A percentile compares a stretch with the other conserved stretches of the same genome.
Conservation (phyloP, 2,113 vertebrate genomes). For the Nyctibius bracteatus region DNA sequence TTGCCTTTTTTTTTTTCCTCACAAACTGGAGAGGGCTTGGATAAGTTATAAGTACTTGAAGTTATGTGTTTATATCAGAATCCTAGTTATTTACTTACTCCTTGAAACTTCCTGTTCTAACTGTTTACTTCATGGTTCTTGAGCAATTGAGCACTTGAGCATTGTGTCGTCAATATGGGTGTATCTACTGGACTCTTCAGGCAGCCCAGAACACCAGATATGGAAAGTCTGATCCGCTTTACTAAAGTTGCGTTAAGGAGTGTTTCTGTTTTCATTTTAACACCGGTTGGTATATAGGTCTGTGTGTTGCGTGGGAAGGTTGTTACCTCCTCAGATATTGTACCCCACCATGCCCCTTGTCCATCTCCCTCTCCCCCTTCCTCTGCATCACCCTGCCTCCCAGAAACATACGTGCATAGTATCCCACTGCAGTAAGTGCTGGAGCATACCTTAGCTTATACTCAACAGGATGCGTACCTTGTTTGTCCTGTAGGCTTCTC, state of each 20-base stretch:
- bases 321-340: neutral
- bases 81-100: neutral
- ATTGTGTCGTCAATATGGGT: neutral
- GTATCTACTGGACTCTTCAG: neutral
- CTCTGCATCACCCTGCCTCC: neutral
- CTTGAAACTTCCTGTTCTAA: neutral
- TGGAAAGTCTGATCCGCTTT: neutral
- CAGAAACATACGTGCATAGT: neutral
- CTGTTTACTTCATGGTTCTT: neutral
- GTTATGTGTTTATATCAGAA: neutral
- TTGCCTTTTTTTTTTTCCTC: neutral
- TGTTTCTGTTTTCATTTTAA: neutral
- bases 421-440: neutral
- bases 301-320: neutral
- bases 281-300: neutral
- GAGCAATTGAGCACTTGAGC: neutral
- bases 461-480: neutral
- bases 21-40: neutral
- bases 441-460: neutral
- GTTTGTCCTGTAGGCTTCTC: neutral
- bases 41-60: neutral
- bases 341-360: neutral
- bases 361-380: neutral
- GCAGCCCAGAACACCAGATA: neutral
- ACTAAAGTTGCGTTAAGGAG: neutral